A percentile compares a stretch with the other conserved stretches of the same genome.
These are phyloP conservation scores for Sebastes iracundus DNA, from an alignment of 2,797 vertebrate genomes.

Conservation along the genomic window DNA sequence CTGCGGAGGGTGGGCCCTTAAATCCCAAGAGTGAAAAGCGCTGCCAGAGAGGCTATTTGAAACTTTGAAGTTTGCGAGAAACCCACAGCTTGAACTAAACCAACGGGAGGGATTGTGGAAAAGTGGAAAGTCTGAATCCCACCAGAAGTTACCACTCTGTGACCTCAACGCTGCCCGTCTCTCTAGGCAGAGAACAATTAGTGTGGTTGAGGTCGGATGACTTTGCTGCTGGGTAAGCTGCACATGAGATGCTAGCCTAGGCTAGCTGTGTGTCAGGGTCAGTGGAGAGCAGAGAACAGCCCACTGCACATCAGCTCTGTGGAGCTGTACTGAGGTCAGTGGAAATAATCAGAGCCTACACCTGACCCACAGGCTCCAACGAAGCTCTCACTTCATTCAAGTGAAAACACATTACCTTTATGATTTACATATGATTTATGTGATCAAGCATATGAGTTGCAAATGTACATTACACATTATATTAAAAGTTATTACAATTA, in stretches of 20 bases:
- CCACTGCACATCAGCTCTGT: slow-evolving; percentile 35
- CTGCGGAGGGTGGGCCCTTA: neutral
- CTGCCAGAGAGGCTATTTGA: neutral
- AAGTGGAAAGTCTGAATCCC: slow-evolving; percentile 46
- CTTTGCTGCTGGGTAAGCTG: slow-evolving; percentile 76
- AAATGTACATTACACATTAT: neutral
- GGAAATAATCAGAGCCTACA: slow-evolving; percentile 17
- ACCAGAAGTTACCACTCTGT: slow-evolving; percentile 52
- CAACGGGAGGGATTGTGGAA: neutral
- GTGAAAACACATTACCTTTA: neutral
- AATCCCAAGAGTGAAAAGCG: neutral
- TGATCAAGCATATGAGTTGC: neutral
- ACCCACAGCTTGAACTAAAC: slow-evolving; percentile 6
- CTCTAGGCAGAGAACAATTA: slow-evolving; percentile 63
- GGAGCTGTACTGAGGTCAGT: slow-evolving; percentile 14
- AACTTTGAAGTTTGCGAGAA: slow-evolving; percentile 10
- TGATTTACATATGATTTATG: neutral
- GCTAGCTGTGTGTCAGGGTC: slow-evolving; percentile 53
- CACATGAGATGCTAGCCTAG: slow-evolving; percentile 53
- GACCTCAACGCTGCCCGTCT: slow-evolving; percentile 55
- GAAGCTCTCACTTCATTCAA: neutral
- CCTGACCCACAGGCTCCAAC: slow-evolving; percentile 14
- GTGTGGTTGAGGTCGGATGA: slow-evolving; percentile 71
- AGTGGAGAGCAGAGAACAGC: slow-evolving; percentile 48
- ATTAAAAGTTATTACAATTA: neutral